Evolutionary conservation across 2,113 vertebrate species (phyloP).

Genomic region (Lutjanus erythropterus): DNA sequence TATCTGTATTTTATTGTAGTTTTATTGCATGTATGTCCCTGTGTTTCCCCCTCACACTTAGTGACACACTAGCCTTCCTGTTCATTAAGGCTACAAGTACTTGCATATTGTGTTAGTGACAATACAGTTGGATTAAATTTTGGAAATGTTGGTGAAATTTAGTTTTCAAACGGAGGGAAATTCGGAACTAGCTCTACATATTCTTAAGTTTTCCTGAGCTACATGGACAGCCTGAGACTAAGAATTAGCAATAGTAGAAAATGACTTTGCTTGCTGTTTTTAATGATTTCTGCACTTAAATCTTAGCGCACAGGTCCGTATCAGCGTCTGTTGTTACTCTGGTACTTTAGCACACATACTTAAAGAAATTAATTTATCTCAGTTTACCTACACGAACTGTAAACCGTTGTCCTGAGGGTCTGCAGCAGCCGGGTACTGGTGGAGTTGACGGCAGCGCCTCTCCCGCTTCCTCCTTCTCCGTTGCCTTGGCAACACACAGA

Average conservation of each 20-base stretch:
- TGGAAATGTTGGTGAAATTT: background rate
- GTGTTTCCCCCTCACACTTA: no score
- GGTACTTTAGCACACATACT: no score
- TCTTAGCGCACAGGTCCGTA: background rate
- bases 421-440: background rate
- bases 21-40: no score
- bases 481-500: conserved; percentile 82
- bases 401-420: background rate
- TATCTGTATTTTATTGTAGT: no score
- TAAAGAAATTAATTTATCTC: no score
- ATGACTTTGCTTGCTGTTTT: conserved; percentile 5
- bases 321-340: background rate
- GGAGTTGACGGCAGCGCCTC: conserved; percentile 40
- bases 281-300: background rate
- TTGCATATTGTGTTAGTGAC: no score
- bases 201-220: background rate
- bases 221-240: background rate
- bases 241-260: background rate
- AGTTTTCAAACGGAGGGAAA: background rate
- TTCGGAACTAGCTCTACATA: background rate
- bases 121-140: no score
- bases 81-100: no score
- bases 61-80: no score
- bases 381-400: background rate
- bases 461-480: conserved; percentile 62